Percentiles rank a stretch among this genome's conserved stretches.
These are phyloP conservation scores for Acrobasis repandana DNA, from an alignment of 2,888 invertebrate species.

Conservation along the genomic window DNA sequence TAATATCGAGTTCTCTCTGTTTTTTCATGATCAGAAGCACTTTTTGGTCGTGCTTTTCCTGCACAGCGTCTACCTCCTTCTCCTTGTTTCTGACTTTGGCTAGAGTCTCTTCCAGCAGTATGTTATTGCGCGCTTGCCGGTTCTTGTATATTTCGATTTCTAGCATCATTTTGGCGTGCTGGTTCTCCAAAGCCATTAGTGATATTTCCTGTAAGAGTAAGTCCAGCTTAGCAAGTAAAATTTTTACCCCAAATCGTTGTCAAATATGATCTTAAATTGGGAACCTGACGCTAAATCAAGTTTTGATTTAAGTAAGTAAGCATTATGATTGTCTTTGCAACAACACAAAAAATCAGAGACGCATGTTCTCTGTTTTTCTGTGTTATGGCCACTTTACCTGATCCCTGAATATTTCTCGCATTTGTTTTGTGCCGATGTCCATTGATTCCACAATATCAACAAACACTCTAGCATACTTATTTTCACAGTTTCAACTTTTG, in stretches of 20 bases:
- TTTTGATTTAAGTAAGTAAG: too few species aligned
- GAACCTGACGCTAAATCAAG: too few species aligned
- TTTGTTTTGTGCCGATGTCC: conserved; percentile 74
- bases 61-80: conserved; percentile 56
- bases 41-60: conserved; percentile 62
- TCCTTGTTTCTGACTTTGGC: conserved; percentile 58
- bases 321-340: too few species aligned
- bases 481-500: background rate
- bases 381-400: conserved; percentile 53
- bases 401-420: conserved; percentile 74
- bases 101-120: conserved; percentile 53
- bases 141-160: conserved; percentile 82
- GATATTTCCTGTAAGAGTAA: conserved; percentile 73
- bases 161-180: conserved; percentile 79
- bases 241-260: too few species aligned
- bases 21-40: conserved; percentile 56
- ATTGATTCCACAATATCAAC: conserved; percentile 81
- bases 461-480: conserved; percentile 73
- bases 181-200: conserved; percentile 80
- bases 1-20: conserved; percentile 67
- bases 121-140: conserved; percentile 62
- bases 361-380: too few species aligned
- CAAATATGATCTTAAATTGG: too few species aligned
- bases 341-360: too few species aligned
- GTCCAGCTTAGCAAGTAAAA: too few species aligned